These are phyloP conservation scores for Hucho hucho DNA, from an alignment of 2,113 vertebrate species.

Conservation along the genomic window DNA sequence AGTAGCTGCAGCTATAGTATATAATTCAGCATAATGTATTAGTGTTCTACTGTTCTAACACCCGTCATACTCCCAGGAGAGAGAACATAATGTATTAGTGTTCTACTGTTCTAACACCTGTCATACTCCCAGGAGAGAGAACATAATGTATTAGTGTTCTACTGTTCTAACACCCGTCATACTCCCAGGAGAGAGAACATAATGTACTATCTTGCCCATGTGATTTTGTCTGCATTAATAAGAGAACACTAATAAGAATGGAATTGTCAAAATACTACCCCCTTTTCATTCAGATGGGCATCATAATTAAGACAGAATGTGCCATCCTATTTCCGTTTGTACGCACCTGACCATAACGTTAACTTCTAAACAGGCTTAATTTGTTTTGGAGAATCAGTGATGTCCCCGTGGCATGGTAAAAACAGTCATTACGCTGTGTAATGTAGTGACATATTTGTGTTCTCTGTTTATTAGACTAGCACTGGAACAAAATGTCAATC, in stretches of 20 bases:
- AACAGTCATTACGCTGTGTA: constrained; percentile 32
- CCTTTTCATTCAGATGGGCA: background rate
- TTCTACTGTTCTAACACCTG: too few relatives aligned
- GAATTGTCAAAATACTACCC: background rate
- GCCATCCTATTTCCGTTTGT: background rate
- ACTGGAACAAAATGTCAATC: constrained; percentile 26
- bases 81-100: too few relatives aligned
- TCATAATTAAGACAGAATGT: background rate
- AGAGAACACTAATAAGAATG: background rate
- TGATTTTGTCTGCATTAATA: constrained; percentile 1
- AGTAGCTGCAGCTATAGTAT: background rate
- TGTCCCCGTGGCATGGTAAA: constrained; percentile 18
- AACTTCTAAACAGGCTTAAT: constrained; percentile 22
- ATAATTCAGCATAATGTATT: too few relatives aligned
- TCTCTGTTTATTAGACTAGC: constrained; percentile 41
- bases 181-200: too few relatives aligned
- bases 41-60: too few relatives aligned
- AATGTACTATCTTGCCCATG: background rate
- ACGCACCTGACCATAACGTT: constrained; percentile 15
- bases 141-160: too few relatives aligned
- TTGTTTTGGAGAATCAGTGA: constrained; percentile 30
- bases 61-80: too few relatives aligned
- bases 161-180: too few relatives aligned
- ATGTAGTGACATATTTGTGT: constrained; percentile 30
- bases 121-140: too few relatives aligned